Evolutionary conservation across 2,888 invertebrate genomes (phyloP).

Genomic region (Pyrrhosoma nymphula): DNA sequence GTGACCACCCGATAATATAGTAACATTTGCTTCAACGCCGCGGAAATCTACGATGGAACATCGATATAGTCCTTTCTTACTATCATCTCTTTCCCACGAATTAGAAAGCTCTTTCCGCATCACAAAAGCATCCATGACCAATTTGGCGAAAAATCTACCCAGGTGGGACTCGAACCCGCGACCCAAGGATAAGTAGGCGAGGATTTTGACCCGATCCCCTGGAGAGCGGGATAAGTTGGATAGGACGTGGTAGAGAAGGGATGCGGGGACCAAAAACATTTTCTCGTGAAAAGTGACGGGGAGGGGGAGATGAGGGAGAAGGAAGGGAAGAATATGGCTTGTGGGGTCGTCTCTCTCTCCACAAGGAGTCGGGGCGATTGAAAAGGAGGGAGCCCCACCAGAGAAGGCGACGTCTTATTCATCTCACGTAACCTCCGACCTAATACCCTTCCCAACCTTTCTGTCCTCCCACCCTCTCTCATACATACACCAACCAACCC

Average conservation of each 20-base stretch:
- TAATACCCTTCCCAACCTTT: slow-evolving; percentile 29
- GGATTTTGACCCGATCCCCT: neutral
- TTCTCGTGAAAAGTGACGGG: neutral
- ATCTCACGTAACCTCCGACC: slow-evolving; percentile 60
- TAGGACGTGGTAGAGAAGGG: neutral
- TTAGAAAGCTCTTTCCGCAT: too few species aligned
- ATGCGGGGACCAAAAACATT: neutral
- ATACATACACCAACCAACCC: neutral
- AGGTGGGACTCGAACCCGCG: neutral
- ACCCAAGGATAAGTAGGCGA: neutral
- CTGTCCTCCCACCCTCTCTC: neutral
- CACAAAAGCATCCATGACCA: too few species aligned
- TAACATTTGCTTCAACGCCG: too few species aligned
- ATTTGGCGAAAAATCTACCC: too few species aligned
- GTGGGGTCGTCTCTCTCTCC: neutral
- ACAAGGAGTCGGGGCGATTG: neutral
- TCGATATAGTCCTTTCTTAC: too few species aligned
- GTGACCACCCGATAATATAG: too few species aligned
- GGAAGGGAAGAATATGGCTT: neutral
- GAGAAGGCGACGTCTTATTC: slow-evolving; percentile 29
- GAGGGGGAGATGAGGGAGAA: neutral
- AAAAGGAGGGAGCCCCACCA: neutral
- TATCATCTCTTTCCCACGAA: too few species aligned
- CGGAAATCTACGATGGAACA: too few species aligned
- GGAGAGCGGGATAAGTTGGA: neutral